Evolutionary conservation across 2,888 invertebrate species (phyloP), one percentile per base, ranked within the genome.

Genomic region (Perizoma flavofasciatum): DNA sequence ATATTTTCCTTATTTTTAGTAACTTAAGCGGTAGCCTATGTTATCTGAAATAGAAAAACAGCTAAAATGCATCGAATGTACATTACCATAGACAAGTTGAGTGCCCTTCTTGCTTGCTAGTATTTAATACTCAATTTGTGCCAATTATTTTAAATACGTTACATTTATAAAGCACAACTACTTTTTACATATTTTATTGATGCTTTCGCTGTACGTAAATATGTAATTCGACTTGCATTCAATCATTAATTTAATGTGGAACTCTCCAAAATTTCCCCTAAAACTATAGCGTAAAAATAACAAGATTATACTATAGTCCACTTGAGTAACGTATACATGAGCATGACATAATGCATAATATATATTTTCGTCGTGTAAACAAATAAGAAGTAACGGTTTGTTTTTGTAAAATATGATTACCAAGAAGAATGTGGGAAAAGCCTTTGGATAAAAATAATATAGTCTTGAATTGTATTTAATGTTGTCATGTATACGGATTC

Each of bases 71-170:
- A 54, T 46, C 45, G 35, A 54, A 54, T 35, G 40, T 49, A 45
- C n/a, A 22, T 41, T 22, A 50, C 43, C 4, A 7, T 39, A 44
- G 8, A 57, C 50, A 55, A 62, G 61, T 62, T 63, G 69, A 73
- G 78, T 82, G 77, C 74, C 76, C 78, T 68, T 67, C 54, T 75
- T 70, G 57, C 73, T 77, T 68, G 57, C 70, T 75, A 73, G 61
- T 69, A 77, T 75, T 76, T 68, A 83, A 86, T 85, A 86, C 86
- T 88, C 86, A 83, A 78, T 78, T 78, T 75, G 88, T 88, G 88
- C 86, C 88, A 88, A 88, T 81, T 71, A 47, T 54, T 58, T 73
- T 75, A 74, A 63, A 68, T 69, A 68, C 66, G 58, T 76, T 71
- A 68, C 70, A 73, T 71, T 74, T 69, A 73, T 68, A 70, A 66